These are phyloP conservation scores for Drosophila dives DNA, from an alignment of 2,888 invertebrate species.

Conservation along the genomic window DNA sequence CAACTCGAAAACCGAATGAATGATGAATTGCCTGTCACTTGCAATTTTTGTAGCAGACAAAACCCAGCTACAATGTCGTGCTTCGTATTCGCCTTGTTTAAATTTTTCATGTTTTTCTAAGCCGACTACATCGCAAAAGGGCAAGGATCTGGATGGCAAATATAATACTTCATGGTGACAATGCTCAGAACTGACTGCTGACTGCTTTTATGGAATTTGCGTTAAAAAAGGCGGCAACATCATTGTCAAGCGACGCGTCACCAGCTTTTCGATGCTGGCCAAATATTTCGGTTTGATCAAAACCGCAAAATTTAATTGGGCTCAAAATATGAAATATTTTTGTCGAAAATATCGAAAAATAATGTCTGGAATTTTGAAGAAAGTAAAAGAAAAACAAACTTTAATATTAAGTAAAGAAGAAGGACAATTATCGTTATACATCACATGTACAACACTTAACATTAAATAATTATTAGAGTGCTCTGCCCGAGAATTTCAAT, in stretches of 20 bases:
- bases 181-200: conserved; percentile 24
- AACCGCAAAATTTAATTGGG: conserved; percentile 71
- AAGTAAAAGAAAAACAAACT: neutral
- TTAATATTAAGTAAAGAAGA: neutral
- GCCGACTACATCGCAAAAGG: conserved; percentile 20
- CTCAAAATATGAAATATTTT: conserved; percentile 67
- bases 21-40: conserved; percentile 82
- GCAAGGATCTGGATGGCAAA: conserved; percentile 15
- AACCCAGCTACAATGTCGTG: conserved; percentile 58
- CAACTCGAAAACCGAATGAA: conserved; percentile 74
- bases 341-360: conserved; percentile 27
- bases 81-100: conserved; percentile 65
- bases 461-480: neutral
- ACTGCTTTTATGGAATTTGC: conserved; percentile 74
- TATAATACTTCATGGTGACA: conserved; percentile 50
- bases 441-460: neutral
- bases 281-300: conserved; percentile 39
- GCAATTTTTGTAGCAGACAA: conserved; percentile 79
- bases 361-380: neutral
- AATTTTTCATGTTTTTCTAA: conserved; percentile 76
- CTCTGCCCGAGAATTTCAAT: neutral
- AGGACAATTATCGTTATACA: neutral
- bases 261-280: conserved; percentile 9
- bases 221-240: conserved; percentile 55
- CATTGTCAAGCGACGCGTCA: conserved; percentile 30